Evolutionary conservation across 2,797 vertebrate species (phyloP), one percentile per base, ranked within the genome.

Genomic region (Apogon hyalosoma): DNA sequence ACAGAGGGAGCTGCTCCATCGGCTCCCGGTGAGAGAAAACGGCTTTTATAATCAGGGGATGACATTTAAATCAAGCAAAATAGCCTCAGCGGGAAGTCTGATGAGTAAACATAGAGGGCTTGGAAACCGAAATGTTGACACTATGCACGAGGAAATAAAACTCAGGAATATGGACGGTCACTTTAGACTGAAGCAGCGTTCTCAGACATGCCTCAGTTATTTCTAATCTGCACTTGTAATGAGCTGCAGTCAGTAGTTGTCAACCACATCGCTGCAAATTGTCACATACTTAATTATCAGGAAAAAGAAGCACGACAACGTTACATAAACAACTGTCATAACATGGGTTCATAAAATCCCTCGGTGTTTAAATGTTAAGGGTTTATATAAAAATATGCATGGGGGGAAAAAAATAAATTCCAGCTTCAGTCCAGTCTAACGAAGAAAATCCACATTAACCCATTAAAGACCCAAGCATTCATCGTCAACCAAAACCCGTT

Each of bases 161-260:
- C 19, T 52, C 19, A 33, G 52, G 50, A 6, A 13, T 53, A 24
- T 4, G 1, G 14, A 13, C 19, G 11, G 7, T 48, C 3, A 16
- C 24, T 60, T 54, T 42, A 19, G 48, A 18, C 7, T n/a, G 41
- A 45, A 42, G 28, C 5, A 0, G 3, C 10, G 2, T 49, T 45
- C 43, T 1, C 45, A 63, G 28, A 43, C 15, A 50, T 5, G 39
- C 21, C 14, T 53, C 6, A 0, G 4, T 54, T 33, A 28, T 54
- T 28, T 57, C 13, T 53, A 39, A 47, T 60, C 13, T 64, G 48
- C 42, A 33, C 14, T 49, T 74, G 56, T 61, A 73, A 63, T 60
- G 21, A 73, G 52, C 19, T 39, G 46, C 40, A 19, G 24, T 63
- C 7, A 11, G 3, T 49, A 4, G 33, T 49, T 45, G 39, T 66